Evolutionary conservation across 2,888 invertebrate genomes (phyloP).

Genomic region (Hedya salicella): DNA sequence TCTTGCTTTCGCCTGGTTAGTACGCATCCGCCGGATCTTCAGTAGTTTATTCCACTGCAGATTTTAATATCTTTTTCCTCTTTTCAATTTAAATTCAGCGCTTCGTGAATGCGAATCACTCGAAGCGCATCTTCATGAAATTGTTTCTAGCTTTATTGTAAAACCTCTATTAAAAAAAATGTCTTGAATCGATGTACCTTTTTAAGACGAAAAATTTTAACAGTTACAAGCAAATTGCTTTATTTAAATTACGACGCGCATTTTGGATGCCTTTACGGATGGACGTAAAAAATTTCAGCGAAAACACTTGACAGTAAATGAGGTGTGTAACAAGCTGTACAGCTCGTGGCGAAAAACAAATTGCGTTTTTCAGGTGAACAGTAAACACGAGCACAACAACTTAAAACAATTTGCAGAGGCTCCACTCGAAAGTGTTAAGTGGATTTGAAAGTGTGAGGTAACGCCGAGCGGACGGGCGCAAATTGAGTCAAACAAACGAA

Average conservation of each 20-base stretch:
- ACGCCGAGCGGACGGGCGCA: constrained; percentile 51
- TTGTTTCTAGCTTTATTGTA: constrained; percentile 48
- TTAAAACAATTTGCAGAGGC: constrained; percentile 69
- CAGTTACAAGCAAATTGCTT: constrained; percentile 9
- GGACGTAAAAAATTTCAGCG: constrained; percentile 55
- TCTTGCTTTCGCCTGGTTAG: constrained; percentile 49
- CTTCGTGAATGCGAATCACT: constrained; percentile 62
- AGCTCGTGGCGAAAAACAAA: constrained; percentile 61
- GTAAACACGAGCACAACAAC: constrained; percentile 61
- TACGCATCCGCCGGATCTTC: constrained; percentile 58
- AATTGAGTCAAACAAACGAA: constrained; percentile 78
- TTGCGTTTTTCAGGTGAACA: constrained; percentile 70
- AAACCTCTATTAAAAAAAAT: constrained; percentile 17
- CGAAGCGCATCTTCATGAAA: constrained; percentile 59
- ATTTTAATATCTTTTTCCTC: constrained; percentile 69
- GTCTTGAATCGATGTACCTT: constrained; percentile 22
- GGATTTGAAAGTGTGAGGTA: constrained; percentile 68
- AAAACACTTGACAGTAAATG: constrained; percentile 60
- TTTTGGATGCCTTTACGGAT: constrained; percentile 9
- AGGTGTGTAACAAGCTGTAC: constrained; percentile 57
- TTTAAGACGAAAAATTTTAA: constrained; percentile 10
- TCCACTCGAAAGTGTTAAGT: constrained; percentile 73
- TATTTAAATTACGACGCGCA: constrained; percentile 10
- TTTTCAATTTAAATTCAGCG: constrained; percentile 67
- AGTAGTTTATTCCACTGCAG: constrained; percentile 62